Base-by-base conservation (phyloP, 1,140 invertebrate genomes). In the Drosophila varians region DNA sequence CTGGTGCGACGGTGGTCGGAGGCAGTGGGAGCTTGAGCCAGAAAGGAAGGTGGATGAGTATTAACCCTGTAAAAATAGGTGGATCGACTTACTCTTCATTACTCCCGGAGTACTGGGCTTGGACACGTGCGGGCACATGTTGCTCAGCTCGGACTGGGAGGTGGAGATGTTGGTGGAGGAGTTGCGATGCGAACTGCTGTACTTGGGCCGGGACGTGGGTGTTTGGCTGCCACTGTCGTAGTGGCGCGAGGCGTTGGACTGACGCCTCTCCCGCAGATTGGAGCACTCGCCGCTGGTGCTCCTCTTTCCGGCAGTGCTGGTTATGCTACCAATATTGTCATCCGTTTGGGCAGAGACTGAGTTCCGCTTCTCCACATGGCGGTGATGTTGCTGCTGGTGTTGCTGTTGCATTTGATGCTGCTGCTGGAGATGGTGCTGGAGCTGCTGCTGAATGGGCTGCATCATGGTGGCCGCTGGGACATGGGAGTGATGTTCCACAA, bases 271-370 rank as follows among this genome's bases (percentile, higher is more conserved):
- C 7, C 90, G 48, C 28, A 89, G 47, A 0, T 70, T 70, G 11
- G 73, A 62, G 25, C 88, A 89, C 14, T 91, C 90, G 1, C 52
- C 74, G 3, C 54, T 74, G 11, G 57, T 68, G 51, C 56, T 53
- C 14, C 64, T 52, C 36, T 90, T 90, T 16, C 68, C 64, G 5
- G 51, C 62, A 9, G 49, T 77, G 49, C 82, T 86, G 12, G 78
- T 89, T 16, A 84, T 86, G 55, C 55, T 75, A 0, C 79, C 72
- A 12, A 90, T 90, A 43, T 89, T 91, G 12, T 75, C 82, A 54
- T 91, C 89, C 3, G 90, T 91, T 54, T 91, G 90, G 5, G 89
- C 90, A 16, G 90, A 90, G 14, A 90, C 90, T 8, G 90, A 90
- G 34, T 87, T 90, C 0, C 90, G 72, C 70, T 91, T 91, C 26